Evolutionary conservation across 1,140 invertebrate species (phyloP).

Genomic region (Phymastichus coffea): DNA sequence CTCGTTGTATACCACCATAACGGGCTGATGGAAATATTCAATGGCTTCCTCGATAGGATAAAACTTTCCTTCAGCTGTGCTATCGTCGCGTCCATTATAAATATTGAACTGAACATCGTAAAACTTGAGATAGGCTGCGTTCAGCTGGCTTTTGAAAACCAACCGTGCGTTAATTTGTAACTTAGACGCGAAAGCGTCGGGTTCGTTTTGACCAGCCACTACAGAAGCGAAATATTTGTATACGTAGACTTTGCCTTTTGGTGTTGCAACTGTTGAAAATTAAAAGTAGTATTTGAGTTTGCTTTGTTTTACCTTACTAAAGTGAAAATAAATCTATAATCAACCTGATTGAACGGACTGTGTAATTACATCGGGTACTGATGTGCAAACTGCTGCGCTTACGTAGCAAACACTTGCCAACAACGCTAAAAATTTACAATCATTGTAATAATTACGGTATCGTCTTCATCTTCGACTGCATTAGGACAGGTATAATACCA

Average conservation of each 20-base stretch:
- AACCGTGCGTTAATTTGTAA: conserved; percentile 44
- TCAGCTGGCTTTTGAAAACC: conserved; percentile 34
- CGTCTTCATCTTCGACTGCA: too few species aligned
- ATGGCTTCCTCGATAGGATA: conserved; percentile 30
- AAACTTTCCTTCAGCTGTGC: conserved; percentile 3
- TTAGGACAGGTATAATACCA: too few species aligned
- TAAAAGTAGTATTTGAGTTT: too few species aligned
- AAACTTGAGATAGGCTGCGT: conserved; percentile 37
- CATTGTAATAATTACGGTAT: too few species aligned
- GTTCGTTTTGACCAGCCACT: conserved; percentile 43
- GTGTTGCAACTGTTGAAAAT: too few species aligned
- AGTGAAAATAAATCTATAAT: too few species aligned
- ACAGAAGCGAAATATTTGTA: conserved; percentile 49
- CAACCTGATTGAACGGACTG: too few species aligned
- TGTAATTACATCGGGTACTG: too few species aligned
- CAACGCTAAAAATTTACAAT: too few species aligned
- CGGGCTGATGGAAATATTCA: conserved; percentile 38
- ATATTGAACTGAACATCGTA: conserved; percentile 43
- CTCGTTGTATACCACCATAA: conserved; percentile 42
- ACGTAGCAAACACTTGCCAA: too few species aligned
- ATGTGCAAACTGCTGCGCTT: too few species aligned
- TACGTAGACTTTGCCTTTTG: conserved; percentile 41
- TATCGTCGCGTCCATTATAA: conserved; percentile 38
- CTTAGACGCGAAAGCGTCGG: conserved; percentile 43
- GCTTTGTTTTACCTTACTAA: too few species aligned